These are phyloP conservation scores for Hirtodrosophila cameraria DNA, from an alignment of 2,888 invertebrate species.

Conservation along the genomic window DNA sequence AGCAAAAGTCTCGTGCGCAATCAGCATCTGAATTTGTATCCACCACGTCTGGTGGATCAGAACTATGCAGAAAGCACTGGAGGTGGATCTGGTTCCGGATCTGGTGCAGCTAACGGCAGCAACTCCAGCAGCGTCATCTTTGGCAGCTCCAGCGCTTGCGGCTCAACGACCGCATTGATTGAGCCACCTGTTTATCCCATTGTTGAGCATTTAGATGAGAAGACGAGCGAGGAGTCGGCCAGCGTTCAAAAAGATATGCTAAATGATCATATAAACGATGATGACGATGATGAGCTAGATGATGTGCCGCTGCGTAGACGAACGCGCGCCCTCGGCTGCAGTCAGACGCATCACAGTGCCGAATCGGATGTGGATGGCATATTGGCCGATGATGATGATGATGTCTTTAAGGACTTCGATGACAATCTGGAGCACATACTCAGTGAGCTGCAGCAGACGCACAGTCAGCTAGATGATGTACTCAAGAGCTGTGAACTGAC, in stretches of 20 bases:
- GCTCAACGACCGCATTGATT: constrained; percentile 80
- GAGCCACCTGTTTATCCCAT: constrained; percentile 88
- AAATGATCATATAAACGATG: constrained; percentile 85
- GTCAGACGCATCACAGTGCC: constrained; percentile 72
- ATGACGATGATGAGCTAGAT: constrained; percentile 77
- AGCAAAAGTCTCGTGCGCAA: constrained; percentile 89
- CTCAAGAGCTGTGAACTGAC: constrained; percentile 49
- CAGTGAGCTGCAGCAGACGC: constrained; percentile 74
- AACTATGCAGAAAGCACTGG: constrained; percentile 60
- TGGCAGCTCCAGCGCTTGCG: constrained; percentile 65
- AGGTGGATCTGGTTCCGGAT: constrained; percentile 9
- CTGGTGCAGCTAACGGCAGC: no score
- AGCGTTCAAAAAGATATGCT: constrained; percentile 12
- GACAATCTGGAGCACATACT: constrained; percentile 80
- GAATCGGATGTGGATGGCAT: constrained; percentile 80
- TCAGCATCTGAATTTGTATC: constrained; percentile 89
- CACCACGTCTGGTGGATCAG: constrained; percentile 73
- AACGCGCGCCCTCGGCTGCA: constrained; percentile 68
- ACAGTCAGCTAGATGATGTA: constrained; percentile 72
- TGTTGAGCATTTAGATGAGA: constrained; percentile 93
- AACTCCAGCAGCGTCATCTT: constrained; percentile 79
- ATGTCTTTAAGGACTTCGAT: constrained; percentile 80
- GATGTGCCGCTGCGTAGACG: constrained; percentile 66
- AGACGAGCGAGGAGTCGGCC: constrained; percentile 85
- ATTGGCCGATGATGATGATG: constrained; percentile 72